Conservation (phyloP, 2,888 invertebrate species). For the Galeruca laticollis region DNA sequence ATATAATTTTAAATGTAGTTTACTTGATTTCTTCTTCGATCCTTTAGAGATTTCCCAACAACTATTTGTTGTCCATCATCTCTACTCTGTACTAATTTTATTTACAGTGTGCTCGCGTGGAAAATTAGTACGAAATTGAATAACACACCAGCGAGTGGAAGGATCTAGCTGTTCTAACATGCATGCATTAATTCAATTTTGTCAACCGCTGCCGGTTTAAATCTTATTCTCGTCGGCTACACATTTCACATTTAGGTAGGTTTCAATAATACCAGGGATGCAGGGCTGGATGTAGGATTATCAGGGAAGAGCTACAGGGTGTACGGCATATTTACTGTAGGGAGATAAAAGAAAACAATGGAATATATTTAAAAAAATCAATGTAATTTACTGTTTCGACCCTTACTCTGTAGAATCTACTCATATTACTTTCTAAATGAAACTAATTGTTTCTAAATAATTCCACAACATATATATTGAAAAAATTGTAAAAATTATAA, state of each 20-base stretch:
- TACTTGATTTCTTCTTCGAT: neutral
- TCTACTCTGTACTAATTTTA: conserved; percentile 35
- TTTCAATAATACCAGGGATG: conserved; percentile 20
- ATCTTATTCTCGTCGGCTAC: conserved; percentile 41
- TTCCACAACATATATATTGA: too few relatives aligned
- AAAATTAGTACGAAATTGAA: conserved; percentile 49
- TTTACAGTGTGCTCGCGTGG: conserved; percentile 41
- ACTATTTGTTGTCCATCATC: neutral
- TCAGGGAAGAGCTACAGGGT: neutral
- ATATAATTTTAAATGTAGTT: too few relatives aligned
- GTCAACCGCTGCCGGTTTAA: conserved; percentile 45
- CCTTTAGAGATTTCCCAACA: neutral
- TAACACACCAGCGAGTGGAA: conserved; percentile 32
- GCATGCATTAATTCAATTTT: conserved; percentile 47
- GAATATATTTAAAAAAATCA: too few relatives aligned
- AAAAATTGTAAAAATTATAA: too few relatives aligned
- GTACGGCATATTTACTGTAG: neutral
- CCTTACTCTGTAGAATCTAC: too few relatives aligned
- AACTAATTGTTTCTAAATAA: too few relatives aligned
- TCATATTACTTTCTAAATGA: too few relatives aligned
- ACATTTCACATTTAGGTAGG: conserved; percentile 49
- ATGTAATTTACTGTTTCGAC: too few relatives aligned
- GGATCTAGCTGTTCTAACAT: conserved; percentile 9
- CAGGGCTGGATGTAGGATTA: conserved; percentile 13
- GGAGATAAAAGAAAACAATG: too few relatives aligned